A percentile compares a stretch with the other conserved stretches of the same genome.
phyloP scores from a whole-genome alignment of 2,113 vertebrate species.

The Noturus placidus region DNA sequence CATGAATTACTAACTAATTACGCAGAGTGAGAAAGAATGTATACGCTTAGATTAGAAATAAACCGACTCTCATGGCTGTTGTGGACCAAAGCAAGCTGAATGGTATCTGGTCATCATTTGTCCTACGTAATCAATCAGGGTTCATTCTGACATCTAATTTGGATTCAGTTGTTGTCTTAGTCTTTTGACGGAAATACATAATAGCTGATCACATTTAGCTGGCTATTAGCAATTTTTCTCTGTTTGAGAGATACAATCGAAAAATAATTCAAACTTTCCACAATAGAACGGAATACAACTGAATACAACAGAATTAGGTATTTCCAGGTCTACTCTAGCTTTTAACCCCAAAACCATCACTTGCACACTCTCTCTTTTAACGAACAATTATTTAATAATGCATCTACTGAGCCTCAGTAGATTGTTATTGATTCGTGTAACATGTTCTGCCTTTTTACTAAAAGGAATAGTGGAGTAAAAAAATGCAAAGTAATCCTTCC shows the following conservation, averaged over 20 bases:
- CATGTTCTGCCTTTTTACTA: not conserved
- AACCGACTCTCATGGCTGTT: not conserved
- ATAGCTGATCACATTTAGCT: not conserved
- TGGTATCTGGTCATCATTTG: not conserved
- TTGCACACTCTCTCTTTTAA: not conserved
- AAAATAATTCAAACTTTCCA: not conserved
- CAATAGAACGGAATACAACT: not conserved
- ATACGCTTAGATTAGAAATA: not conserved
- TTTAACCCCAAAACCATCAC: not conserved
- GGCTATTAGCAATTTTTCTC: not conserved
- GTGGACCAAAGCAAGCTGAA: not conserved
- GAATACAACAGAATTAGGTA: not conserved
- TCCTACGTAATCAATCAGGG: not conserved
- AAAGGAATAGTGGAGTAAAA: not conserved
- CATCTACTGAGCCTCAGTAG: not conserved
- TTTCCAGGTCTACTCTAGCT: not conserved
- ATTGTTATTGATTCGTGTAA: not conserved
- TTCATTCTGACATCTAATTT: not conserved
- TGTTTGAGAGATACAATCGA: not conserved
- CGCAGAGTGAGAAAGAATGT: not conserved
- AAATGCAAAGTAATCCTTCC: not conserved
- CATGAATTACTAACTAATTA: constrained; percentile 21
- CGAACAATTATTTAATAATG: not conserved
- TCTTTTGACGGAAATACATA: not conserved
- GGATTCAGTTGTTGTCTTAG: not conserved